Evolutionary conservation across 2,797 vertebrate genomes (phyloP).

Genomic region (Falco columbarius): DNA sequence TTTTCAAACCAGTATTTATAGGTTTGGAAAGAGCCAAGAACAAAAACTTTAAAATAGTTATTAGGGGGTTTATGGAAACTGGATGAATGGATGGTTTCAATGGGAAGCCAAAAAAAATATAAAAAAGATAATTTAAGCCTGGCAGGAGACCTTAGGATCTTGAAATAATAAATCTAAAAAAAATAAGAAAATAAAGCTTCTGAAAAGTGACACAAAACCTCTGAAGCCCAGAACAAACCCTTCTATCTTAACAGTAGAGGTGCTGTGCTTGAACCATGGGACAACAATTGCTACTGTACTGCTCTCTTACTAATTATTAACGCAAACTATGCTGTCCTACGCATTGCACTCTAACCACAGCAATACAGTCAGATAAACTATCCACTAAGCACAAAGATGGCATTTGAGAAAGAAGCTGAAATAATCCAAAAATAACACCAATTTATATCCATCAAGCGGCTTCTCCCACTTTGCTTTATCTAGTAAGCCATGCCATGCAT

Average conservation of each 20-base stretch:
- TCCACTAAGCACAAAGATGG: not conserved
- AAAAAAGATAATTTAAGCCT: slow-evolving; percentile 64
- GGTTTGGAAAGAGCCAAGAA: slow-evolving; percentile 72
- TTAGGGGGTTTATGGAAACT: slow-evolving; percentile 78
- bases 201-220: slow-evolving; percentile 14
- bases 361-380: not conserved
- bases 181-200: slow-evolving; percentile 34
- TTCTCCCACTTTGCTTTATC: not conserved
- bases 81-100: slow-evolving; percentile 69
- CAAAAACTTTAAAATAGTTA: slow-evolving; percentile 76
- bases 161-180: slow-evolving; percentile 64
- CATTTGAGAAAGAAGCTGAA: not conserved
- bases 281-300: not conserved
- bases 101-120: slow-evolving; percentile 67
- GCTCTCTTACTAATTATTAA: not conserved
- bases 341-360: not conserved
- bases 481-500: not conserved
- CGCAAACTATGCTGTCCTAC: not conserved
- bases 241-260: not conserved
- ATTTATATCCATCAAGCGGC: not conserved
- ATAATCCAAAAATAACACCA: not conserved
- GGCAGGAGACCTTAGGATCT: slow-evolving; percentile 47
- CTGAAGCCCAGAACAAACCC: not conserved
- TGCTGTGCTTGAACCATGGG: not conserved
- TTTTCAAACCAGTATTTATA: slow-evolving; percentile 76